These are phyloP conservation scores for Bacillus rossius DNA, from an alignment of 1,140 invertebrate genomes.

Conservation along the genomic window DNA sequence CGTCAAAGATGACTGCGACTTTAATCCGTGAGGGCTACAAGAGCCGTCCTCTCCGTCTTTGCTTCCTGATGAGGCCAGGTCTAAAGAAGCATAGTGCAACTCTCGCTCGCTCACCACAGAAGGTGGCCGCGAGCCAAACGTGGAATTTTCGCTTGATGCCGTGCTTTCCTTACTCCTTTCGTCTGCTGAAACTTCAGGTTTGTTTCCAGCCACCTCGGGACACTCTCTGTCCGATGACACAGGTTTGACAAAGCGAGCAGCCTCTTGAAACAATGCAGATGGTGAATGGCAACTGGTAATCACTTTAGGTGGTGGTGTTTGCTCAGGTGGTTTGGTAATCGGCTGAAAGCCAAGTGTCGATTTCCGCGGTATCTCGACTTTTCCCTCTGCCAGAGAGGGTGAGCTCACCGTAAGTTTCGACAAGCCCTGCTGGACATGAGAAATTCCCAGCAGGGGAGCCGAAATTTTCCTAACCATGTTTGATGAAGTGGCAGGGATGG, in stretches of 20 bases:
- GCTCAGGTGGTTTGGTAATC: too few relatives aligned
- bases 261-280: too few relatives aligned
- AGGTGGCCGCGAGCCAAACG: slow-evolving; percentile 28
- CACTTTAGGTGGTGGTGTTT: too few relatives aligned
- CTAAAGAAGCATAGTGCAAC: slow-evolving; percentile 38
- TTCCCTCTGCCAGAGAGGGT: neutral
- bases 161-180: too few relatives aligned
- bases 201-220: too few relatives aligned
- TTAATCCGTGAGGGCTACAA: slow-evolving; percentile 21
- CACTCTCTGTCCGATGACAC: too few relatives aligned
- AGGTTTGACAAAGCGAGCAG: too few relatives aligned
- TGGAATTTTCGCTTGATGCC: too few relatives aligned
- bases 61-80: slow-evolving; percentile 27
- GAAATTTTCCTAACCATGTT: neutral
- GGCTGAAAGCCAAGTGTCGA: neutral
- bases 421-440: neutral
- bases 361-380: neutral
- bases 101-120: slow-evolving; percentile 37
- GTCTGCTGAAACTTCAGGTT: too few relatives aligned
- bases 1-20: slow-evolving; percentile 22
- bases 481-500: neutral
- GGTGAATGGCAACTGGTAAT: too few relatives aligned
- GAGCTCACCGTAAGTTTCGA: neutral
- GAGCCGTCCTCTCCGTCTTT: slow-evolving; percentile 21
- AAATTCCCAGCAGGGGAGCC: neutral